Conservation (phyloP, 2,113 vertebrate genomes). For the Stegostoma tigrinum region DNA sequence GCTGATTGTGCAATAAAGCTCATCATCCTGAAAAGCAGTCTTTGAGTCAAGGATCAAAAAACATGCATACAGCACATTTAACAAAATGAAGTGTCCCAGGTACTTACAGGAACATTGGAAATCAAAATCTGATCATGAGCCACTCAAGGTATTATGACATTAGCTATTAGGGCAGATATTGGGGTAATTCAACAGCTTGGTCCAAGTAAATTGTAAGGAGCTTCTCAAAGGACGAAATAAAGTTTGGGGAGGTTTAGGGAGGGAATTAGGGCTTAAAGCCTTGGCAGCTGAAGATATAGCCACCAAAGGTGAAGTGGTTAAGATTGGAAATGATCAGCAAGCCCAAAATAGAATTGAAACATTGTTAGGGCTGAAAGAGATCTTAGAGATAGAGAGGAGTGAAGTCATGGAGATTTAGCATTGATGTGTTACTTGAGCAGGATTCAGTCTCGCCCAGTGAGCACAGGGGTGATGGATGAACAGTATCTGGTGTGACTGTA, state of each 20-base stretch:
- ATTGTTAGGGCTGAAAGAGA: neutral
- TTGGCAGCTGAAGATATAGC: neutral
- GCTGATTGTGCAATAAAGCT: neutral
- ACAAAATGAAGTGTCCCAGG: neutral
- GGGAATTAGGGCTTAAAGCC: neutral
- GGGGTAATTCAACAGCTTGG: neutral
- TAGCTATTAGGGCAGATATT: neutral
- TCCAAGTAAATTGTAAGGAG: neutral
- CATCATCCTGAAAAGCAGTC: neutral
- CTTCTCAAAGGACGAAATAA: neutral
- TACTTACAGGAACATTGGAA: neutral
- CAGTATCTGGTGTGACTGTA: neutral
- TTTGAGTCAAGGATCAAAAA: neutral
- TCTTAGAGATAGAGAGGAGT: neutral
- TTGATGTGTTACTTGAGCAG: neutral
- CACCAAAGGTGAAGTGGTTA: neutral
- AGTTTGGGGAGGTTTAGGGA: neutral
- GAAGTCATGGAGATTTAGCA: neutral
- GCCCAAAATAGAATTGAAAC: neutral
- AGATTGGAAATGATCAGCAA: neutral
- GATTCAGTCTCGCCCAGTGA: neutral
- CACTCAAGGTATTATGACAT: neutral
- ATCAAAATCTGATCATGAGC: neutral
- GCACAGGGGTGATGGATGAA: neutral
- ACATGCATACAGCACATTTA: neutral